Percentiles rank a stretch among this genome's conserved stretches.
phyloP scores from a whole-genome alignment of 2,113 vertebrate species.

The Alces alces region DNA sequence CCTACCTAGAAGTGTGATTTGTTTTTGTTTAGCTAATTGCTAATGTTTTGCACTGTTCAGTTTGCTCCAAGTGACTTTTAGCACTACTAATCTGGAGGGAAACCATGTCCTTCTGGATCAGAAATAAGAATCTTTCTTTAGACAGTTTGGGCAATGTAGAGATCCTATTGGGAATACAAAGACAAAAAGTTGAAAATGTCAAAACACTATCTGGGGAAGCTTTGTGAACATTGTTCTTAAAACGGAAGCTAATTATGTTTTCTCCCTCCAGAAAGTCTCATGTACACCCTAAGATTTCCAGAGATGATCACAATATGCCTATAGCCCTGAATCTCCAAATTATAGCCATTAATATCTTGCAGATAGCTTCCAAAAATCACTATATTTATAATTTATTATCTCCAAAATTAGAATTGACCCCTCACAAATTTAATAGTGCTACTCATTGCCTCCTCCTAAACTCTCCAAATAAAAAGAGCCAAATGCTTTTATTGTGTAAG shows the following conservation, averaged over 20 bases:
- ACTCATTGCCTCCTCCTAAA: not conserved
- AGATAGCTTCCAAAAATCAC: not conserved
- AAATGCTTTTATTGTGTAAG: not conserved
- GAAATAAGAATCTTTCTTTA: not conserved
- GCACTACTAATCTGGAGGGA: not conserved
- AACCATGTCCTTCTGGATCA: not conserved
- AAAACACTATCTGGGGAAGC: not conserved
- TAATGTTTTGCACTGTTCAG: not conserved
- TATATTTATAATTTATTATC: not conserved
- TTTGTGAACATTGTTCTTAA: not conserved
- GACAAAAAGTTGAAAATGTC: not conserved
- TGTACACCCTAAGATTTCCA: not conserved
- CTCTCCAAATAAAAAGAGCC: not conserved
- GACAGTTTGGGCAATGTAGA: not conserved
- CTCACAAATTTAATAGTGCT: not conserved
- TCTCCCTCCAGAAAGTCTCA: not conserved
- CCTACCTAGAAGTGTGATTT: slow-evolving; percentile 1
- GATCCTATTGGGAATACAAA: not conserved
- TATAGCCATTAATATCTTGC: not conserved
- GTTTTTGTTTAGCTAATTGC: slow-evolving; percentile 43
- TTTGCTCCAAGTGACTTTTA: slow-evolving; percentile 33
- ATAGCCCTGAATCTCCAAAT: not conserved
- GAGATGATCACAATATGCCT: not conserved
- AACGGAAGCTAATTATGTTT: not conserved
- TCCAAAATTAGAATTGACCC: not conserved